Percentiles rank a stretch among this genome's conserved stretches.
phyloP scores from a whole-genome alignment of 2,888 invertebrate species.

The Spicauda simplicius region DNA sequence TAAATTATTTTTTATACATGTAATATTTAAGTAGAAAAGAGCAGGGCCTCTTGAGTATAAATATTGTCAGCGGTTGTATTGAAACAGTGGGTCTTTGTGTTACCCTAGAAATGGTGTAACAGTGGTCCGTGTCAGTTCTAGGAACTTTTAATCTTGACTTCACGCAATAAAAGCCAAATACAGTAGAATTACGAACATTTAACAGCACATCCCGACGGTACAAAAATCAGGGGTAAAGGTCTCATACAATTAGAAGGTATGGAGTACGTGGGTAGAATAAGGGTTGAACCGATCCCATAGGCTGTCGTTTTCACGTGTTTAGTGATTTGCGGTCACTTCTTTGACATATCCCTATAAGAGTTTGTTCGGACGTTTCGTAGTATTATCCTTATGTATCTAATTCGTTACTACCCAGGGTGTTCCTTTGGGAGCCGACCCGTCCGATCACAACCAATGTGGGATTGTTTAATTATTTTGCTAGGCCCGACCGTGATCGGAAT shows the following conservation, averaged over 20 bases:
- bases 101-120: too few relatives aligned
- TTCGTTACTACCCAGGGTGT: slow-evolving; percentile 58
- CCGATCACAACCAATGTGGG: slow-evolving; percentile 64
- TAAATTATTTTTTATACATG: too few relatives aligned
- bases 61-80: too few relatives aligned
- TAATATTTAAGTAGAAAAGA: too few relatives aligned
- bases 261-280: slow-evolving; percentile 32
- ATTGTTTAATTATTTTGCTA: slow-evolving; percentile 81
- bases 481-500: slow-evolving; percentile 72
- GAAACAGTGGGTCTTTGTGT: too few relatives aligned
- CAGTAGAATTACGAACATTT: slow-evolving; percentile 10
- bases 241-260: slow-evolving; percentile 35
- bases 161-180: background rate
- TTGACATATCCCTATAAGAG: slow-evolving; percentile 46
- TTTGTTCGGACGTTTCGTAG: slow-evolving; percentile 47
- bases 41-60: too few relatives aligned
- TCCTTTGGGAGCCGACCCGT: slow-evolving; percentile 58
- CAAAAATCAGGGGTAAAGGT: slow-evolving; percentile 33
- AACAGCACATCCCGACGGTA: slow-evolving; percentile 22
- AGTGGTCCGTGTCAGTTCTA: too few relatives aligned
- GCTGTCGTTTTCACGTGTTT: slow-evolving; percentile 38
- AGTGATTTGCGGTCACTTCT: slow-evolving; percentile 41
- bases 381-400: slow-evolving; percentile 55
- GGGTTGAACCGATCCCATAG: slow-evolving; percentile 34
- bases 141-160: too few relatives aligned